A percentile compares a stretch with the other conserved stretches of the same genome.
Conservation (phyloP, 2,888 invertebrate species). For the Trichacis sp. region DNA sequence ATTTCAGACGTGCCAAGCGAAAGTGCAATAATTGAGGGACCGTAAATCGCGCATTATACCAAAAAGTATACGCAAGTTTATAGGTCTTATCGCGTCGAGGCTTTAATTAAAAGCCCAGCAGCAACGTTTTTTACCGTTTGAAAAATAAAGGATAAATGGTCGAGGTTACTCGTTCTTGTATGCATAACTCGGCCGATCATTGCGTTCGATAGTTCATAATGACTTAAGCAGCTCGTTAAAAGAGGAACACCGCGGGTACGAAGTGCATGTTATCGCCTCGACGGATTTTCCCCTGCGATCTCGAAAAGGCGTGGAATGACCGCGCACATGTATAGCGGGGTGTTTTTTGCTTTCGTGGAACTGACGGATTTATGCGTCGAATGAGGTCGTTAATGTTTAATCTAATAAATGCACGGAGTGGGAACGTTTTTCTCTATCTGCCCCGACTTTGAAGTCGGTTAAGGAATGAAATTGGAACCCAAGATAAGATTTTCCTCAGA, state of each 20-base stretch:
- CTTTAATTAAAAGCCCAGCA: constrained; percentile 31
- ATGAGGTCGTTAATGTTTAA: constrained; percentile 13
- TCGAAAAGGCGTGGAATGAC: constrained; percentile 11
- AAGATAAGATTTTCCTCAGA: no score
- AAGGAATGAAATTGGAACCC: no score
- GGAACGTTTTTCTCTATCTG: background rate
- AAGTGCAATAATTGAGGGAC: no score
- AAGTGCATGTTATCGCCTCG: constrained; percentile 27
- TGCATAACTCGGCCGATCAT: constrained; percentile 31
- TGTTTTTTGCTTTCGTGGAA: constrained; percentile 23
- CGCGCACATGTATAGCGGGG: constrained; percentile 24
- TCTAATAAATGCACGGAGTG: background rate
- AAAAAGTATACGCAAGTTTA: constrained; percentile 48
- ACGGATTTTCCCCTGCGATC: constrained; percentile 24
- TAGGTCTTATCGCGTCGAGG: constrained; percentile 39
- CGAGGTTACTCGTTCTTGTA: constrained; percentile 18
- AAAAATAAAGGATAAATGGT: constrained; percentile 35
- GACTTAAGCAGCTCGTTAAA: constrained; percentile 38
- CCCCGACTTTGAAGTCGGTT: no score
- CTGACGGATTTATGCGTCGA: constrained; percentile 26
- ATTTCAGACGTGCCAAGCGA: no score
- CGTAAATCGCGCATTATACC: constrained; percentile 51
- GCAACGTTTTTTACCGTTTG: constrained; percentile 27
- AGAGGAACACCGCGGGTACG: constrained; percentile 33
- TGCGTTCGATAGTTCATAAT: constrained; percentile 40